Evolutionary conservation across 2,888 invertebrate genomes (phyloP).

Genomic region (Tethea ocularis): DNA sequence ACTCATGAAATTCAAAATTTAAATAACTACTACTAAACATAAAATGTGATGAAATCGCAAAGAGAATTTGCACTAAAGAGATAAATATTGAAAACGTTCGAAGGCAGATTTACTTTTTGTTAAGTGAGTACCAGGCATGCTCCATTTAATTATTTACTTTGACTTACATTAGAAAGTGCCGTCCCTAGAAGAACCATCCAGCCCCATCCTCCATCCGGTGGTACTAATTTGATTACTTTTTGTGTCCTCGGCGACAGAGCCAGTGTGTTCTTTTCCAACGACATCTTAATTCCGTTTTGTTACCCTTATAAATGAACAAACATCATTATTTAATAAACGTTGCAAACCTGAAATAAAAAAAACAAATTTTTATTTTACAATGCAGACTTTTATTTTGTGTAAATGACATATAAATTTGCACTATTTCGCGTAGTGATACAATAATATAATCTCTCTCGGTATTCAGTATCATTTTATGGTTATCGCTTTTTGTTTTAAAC

Average conservation of each 20-base stretch:
- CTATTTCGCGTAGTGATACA: background rate
- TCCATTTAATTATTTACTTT: constrained; percentile 10
- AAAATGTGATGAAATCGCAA: too few relatives aligned
- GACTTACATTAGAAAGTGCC: constrained; percentile 86
- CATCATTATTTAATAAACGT: constrained; percentile 22
- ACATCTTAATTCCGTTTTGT: constrained; percentile 34
- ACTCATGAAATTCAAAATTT: too few relatives aligned
- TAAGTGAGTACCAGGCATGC: too few relatives aligned
- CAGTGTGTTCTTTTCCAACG: constrained; percentile 54
- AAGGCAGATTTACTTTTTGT: too few relatives aligned
- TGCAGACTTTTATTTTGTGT: background rate
- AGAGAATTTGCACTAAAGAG: too few relatives aligned
- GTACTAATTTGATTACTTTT: constrained; percentile 66
- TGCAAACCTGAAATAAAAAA: constrained; percentile 21
- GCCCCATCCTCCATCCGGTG: constrained; percentile 90
- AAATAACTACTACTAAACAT: too few relatives aligned
- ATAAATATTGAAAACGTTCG: too few relatives aligned
- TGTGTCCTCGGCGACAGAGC: constrained; percentile 45
- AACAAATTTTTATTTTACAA: background rate
- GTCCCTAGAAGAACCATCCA: constrained; percentile 88
- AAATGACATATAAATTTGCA: background rate
- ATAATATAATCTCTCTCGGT: background rate
- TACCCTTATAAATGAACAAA: constrained; percentile 22
- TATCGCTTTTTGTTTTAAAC: too few relatives aligned
- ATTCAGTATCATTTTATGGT: too few relatives aligned